phyloP scores from a whole-genome alignment of 2,113 vertebrate species.

The Sander lucioperca region DNA sequence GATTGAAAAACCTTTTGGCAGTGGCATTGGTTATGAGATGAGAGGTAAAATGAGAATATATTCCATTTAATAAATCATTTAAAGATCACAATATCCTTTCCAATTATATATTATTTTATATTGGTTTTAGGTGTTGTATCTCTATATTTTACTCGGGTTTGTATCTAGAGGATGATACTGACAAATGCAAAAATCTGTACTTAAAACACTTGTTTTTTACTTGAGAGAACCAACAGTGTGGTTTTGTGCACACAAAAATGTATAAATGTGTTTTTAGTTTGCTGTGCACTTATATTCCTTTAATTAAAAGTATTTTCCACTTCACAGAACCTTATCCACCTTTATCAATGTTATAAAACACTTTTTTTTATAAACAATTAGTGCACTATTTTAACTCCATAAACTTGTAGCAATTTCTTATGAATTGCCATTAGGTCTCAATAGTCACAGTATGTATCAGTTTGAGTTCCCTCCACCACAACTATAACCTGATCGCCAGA shows the following conservation, averaged over 20 bases:
- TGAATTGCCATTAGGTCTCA: conserved; percentile 1
- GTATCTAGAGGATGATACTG: neutral
- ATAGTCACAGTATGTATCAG: neutral
- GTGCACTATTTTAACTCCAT: neutral
- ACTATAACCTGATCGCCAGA: no score
- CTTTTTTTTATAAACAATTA: neutral
- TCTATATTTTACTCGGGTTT: neutral
- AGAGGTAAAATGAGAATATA: neutral
- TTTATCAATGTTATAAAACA: neutral
- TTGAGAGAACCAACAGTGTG: neutral
- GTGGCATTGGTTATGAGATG: neutral
- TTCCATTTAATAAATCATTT: neutral
- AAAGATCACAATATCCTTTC: neutral
- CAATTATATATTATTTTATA: neutral
- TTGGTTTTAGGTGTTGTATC: neutral
- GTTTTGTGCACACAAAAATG: neutral
- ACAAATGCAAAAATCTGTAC: neutral
- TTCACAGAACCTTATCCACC: neutral
- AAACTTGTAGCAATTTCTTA: neutral
- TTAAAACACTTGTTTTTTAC: neutral
- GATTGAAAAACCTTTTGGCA: conserved; percentile 14
- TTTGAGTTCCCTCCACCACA: neutral
- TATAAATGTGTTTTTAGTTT: conserved; percentile 4
- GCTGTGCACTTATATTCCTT: neutral
- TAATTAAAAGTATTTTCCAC: neutral